phyloP scores from a whole-genome alignment of 2,888 invertebrate species.

The Pelosia muscerda region DNA sequence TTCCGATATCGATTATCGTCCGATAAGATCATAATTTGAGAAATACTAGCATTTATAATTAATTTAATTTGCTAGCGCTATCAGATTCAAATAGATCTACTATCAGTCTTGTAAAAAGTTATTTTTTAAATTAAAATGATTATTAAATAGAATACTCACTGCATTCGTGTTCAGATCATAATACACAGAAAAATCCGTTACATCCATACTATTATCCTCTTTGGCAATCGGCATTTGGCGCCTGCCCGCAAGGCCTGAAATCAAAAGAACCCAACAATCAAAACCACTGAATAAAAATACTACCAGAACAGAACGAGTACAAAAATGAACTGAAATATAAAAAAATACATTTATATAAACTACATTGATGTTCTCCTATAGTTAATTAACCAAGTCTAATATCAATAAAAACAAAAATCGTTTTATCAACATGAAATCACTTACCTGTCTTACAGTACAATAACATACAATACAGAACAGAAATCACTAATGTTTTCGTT shows the following conservation, averaged over 20 bases:
- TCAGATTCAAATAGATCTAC: background rate
- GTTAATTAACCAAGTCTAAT: background rate
- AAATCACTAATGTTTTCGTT: conserved; percentile 62
- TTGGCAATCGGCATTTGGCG: conserved; percentile 30
- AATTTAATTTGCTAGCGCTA: background rate
- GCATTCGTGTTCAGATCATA: conserved; percentile 80
- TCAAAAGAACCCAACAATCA: background rate
- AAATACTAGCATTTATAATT: background rate
- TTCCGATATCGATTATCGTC: background rate
- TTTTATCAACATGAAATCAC: conserved; percentile 35
- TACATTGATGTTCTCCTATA: background rate
- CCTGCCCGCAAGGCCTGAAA: conserved; percentile 35
- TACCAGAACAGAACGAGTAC: too few relatives aligned
- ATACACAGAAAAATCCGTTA: conserved; percentile 81
- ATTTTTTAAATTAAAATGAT: background rate
- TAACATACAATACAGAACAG: conserved; percentile 61
- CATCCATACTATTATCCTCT: conserved; percentile 76
- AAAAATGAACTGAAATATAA: too few relatives aligned
- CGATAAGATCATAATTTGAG: background rate
- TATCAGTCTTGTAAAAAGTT: background rate
- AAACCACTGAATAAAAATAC: too few relatives aligned
- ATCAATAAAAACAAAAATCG: background rate
- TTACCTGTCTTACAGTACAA: conserved; percentile 61
- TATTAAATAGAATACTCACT: conserved; percentile 56
- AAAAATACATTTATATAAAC: background rate